phyloP scores from a whole-genome alignment of 2,113 vertebrate genomes.

The Gasterosteus nipponicus region DNA sequence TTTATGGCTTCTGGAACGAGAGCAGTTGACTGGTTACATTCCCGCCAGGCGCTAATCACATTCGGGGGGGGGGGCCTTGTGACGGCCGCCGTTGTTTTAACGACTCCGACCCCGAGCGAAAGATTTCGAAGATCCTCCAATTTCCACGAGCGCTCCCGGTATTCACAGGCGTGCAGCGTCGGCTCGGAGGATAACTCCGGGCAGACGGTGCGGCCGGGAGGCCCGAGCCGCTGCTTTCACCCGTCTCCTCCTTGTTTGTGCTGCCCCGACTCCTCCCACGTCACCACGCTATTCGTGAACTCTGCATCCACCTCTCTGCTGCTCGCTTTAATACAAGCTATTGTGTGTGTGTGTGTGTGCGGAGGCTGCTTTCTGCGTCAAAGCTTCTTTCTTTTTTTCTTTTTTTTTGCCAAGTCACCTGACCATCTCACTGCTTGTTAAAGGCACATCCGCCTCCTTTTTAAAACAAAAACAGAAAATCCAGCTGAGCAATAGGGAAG shows the following conservation, averaged over 20 bases:
- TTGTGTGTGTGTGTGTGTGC: conserved; percentile 40
- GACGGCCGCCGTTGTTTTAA: conserved; percentile 30
- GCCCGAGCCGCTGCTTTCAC: conserved; percentile 17
- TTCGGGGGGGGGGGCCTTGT: conserved; percentile 2
- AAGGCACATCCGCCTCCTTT: conserved; percentile 61
- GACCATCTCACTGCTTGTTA: conserved; percentile 65
- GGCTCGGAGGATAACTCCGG: conserved; percentile 74
- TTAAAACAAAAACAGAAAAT: conserved; percentile 41
- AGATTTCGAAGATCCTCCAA: conserved; percentile 55
- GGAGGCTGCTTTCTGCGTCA: conserved; percentile 50
- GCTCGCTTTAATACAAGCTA: conserved; percentile 33
- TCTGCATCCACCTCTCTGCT: conserved; percentile 26
- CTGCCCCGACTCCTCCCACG: conserved; percentile 39
- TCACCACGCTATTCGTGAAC: conserved; percentile 21
- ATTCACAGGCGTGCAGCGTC: conserved; percentile 83
- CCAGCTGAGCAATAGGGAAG: too few species aligned
- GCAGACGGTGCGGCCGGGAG: conserved; percentile 25
- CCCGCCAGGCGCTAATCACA: conserved; percentile 79
- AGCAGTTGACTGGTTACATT: conserved; percentile 82
- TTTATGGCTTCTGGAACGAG: conserved; percentile 72
- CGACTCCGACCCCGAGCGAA: conserved; percentile 27
- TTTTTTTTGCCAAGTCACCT: conserved; percentile 62
- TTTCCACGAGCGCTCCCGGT: conserved; percentile 85
- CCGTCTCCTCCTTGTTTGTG: conserved; percentile 21
- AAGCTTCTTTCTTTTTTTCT: conserved; percentile 52